Base-by-base conservation (phyloP, 2,797 vertebrate genomes). In the Alectoris magna region DNA sequence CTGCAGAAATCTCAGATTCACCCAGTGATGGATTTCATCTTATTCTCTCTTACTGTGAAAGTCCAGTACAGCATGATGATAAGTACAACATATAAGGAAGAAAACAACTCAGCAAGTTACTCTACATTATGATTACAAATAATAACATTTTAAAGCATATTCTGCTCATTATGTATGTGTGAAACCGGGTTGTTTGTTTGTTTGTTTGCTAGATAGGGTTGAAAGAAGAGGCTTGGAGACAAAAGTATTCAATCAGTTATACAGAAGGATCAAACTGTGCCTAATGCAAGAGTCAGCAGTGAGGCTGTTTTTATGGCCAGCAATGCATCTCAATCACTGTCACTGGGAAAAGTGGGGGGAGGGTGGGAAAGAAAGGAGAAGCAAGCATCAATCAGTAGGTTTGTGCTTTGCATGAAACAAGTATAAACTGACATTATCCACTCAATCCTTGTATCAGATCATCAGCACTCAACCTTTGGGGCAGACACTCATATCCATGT, bases 401-500 rank as follows among this genome's bases (percentile, higher is more conserved):
- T 77, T 78, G 85, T 87, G 90, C 88, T 89, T 87, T 92, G 80
- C 72, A 84, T 85, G 94, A 87, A 84, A 44, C 89, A 90, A 94
- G 91, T 91, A 92, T 44, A 86, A 95, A 89, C 85, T 73, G 77
- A 60, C 48, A 88, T 91, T 92, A 96, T 93, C 79, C 83, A 71
- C 84, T 90, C 95, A 93, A 89, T 87, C 81, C 92, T 95, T 92
- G 39, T 79, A 93, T 87, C 88, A 93, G 88, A 94, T 91, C 82
- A 70, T 88, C 6, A 0, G 16, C 21, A 26, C 79, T 55, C 81
- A 94, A 95, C 95, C 88, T 95, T 93, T 75, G 88, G 95, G 90
- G 82, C 91, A 96, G 43, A 85, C 81, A 87, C 72, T 75, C 29
- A 94, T 79, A 94, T 15, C 87, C 91, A 44, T 86, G 89, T 94